Evolutionary conservation across 2,888 invertebrate species (phyloP).

Genomic region (Thysanoteuthis rhombus): DNA sequence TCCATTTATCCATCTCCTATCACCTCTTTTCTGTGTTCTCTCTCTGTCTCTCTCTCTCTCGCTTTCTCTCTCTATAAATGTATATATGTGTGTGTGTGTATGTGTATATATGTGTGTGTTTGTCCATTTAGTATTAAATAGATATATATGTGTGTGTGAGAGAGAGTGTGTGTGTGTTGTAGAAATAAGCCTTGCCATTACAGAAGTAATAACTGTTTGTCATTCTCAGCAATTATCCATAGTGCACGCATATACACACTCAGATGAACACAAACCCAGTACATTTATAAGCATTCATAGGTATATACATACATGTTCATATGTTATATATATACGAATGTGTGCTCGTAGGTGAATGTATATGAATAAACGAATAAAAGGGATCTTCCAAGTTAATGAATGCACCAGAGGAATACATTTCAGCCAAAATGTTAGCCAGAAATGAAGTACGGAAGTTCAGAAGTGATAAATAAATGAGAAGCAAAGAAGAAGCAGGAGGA

Average conservation of each 20-base stretch:
- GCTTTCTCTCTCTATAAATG: no score
- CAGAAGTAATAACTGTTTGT: not conserved
- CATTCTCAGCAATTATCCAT: no score
- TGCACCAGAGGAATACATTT: not conserved
- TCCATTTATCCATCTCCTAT: no score
- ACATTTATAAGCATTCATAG: not conserved
- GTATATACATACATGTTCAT: not conserved
- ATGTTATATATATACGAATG: not conserved
- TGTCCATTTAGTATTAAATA: no score
- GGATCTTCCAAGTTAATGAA: no score
- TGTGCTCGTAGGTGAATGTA: not conserved
- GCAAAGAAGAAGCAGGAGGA: not conserved
- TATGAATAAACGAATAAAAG: not conserved
- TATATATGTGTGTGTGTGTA: slow-evolving; percentile 1
- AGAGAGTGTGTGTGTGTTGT: no score
- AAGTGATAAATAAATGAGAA: not conserved
- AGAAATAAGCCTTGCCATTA: no score
- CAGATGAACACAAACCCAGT: no score
- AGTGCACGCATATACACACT: no score
- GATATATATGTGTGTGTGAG: no score
- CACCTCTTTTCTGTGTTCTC: no score
- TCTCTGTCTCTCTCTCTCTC: no score
- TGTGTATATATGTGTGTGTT: slow-evolving; percentile 18
- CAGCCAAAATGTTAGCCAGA: not conserved
- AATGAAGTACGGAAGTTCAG: not conserved